These are phyloP conservation scores for Corythaeola cristata DNA, from an alignment of 2,113 vertebrate genomes.

Conservation along the genomic window DNA sequence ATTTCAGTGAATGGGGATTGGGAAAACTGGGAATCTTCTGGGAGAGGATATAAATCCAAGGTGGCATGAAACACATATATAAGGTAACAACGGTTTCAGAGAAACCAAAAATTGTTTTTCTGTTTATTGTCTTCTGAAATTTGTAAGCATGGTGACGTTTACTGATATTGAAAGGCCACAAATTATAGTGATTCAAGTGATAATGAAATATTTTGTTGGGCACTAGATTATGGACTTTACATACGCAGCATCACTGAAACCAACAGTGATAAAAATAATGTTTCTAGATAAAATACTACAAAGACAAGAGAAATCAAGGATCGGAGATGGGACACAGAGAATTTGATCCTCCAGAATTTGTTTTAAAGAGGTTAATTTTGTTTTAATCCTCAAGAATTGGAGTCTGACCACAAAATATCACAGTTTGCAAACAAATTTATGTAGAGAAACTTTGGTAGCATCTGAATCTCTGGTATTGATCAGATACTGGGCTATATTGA, in stretches of 20 bases:
- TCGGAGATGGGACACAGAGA: neutral
- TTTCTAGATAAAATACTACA: neutral
- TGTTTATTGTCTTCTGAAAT: neutral
- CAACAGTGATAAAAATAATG: neutral
- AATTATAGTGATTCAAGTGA: neutral
- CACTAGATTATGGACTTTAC: neutral
- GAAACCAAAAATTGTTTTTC: neutral
- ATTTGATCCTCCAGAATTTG: neutral
- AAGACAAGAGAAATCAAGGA: neutral
- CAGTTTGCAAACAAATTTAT: neutral
- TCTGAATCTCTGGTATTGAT: neutral
- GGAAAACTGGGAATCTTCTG: neutral
- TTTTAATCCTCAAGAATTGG: neutral
- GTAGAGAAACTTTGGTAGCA: neutral
- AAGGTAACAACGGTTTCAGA: neutral
- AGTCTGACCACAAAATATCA: neutral
- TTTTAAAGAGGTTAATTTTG: neutral
- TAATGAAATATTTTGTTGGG: neutral
- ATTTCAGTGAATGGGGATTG: neutral
- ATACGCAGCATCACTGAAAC: neutral
- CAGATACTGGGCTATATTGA: neutral
- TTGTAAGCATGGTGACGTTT: neutral
- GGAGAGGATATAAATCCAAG: neutral
- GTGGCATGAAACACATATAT: neutral
- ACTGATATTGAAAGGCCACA: neutral